Evolutionary conservation across 2,113 vertebrate genomes (phyloP), one percentile per base, ranked within the genome.

Genomic region (Suncus etruscus): DNA sequence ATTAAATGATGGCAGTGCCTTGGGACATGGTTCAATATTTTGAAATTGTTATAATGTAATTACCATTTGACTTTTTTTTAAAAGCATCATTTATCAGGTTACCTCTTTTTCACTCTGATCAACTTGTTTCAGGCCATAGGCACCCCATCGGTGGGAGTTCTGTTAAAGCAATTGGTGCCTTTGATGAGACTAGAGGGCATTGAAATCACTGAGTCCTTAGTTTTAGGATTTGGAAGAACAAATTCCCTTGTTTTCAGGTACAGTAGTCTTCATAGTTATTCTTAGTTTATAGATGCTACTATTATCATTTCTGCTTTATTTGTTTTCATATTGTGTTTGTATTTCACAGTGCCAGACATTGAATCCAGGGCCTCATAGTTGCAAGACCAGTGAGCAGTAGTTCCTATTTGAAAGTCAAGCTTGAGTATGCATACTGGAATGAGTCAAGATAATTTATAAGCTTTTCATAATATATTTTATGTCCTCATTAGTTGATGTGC

Each of bases 211-310:
- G 99, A 99, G 96, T 99, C 99, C 87, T 98, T 99, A 94, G 99
- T 99, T 81, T 97, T 99, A 74, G 99, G 99, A 89, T 99, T 99
- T 83, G 99, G 99, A 97, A 99, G 99, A 97, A 99, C 99, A 94
- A 99, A 99, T 94, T 98, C 99, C 61, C 98, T 99, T 87, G 99
- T 99, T 93, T 99, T 99, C 98, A 99, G 99, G 99, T 99, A 98
- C 0, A 25, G 25, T 95, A 25, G 83, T 95, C 47, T 92, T 31
- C 47, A 0, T 94, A 51, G 24, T 92, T 96, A 5, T 20, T 82
- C 94, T 65, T 54, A 77, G 70, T 90, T 18, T 6, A 32, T 73
- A 25, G 75, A 0, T 47, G 51, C 68, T 51, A 14, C 51, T 87
- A 86, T 31, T 85, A 0, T 86, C n/a, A 1, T 61, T 61, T 20